Conservation (phyloP, 2,888 invertebrate genomes). For the Yponomeuta cagnagella region DNA sequence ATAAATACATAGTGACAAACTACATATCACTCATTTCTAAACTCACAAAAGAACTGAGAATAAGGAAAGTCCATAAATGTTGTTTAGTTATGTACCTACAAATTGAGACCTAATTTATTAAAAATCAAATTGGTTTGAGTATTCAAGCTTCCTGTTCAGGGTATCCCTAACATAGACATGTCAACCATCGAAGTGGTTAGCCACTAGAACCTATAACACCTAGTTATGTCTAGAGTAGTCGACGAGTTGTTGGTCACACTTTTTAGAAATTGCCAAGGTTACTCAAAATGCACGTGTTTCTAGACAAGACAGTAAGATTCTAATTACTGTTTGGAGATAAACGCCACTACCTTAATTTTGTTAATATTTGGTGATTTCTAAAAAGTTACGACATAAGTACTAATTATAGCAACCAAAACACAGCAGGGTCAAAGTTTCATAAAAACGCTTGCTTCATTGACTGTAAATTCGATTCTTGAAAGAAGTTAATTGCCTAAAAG, state of each 20-base stretch:
- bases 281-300: no score
- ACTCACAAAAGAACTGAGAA: neutral
- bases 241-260: no score
- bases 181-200: no score
- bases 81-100: neutral
- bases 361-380: no score
- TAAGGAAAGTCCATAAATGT: neutral
- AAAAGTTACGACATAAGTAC: no score
- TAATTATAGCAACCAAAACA: neutral
- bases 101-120: neutral
- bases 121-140: neutral
- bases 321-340: no score
- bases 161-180: neutral
- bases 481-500: conserved; percentile 1
- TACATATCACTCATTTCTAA: neutral
- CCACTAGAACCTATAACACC: no score
- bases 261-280: no score
- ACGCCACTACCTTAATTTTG: no score
- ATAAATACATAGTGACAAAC: neutral
- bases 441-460: neutral
- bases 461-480: neutral
- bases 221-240: no score
- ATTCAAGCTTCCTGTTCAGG: neutral
- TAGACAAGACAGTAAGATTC: no score
- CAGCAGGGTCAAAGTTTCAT: neutral